Evolutionary conservation across 2,113 vertebrate genomes (phyloP).

Genomic region (Phoxinus phoxinus): DNA sequence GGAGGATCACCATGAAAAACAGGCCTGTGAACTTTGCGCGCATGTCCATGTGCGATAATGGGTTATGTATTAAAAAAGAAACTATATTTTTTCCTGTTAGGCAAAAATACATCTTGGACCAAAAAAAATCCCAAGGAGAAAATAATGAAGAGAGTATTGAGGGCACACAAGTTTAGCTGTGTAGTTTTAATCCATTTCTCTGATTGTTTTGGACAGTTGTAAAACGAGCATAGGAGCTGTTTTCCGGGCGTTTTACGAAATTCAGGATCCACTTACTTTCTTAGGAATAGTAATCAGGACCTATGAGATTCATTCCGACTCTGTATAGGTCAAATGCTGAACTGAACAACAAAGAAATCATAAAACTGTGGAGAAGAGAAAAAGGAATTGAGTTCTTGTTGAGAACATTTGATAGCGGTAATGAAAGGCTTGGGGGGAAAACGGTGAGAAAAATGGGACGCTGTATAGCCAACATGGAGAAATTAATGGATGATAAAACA

Average conservation of each 20-base stretch:
- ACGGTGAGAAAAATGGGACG: not conserved
- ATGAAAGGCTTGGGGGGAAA: constrained; percentile 30
- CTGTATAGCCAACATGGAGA: constrained; percentile 6
- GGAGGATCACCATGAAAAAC: not conserved
- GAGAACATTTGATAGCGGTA: constrained; percentile 28
- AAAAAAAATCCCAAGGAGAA: not conserved
- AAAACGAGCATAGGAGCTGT: not conserved
- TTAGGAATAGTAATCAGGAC: not conserved
- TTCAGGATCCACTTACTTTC: not conserved
- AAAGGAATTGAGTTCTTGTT: constrained; percentile 28
- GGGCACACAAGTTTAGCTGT: not conserved
- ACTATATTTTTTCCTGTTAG: not conserved
- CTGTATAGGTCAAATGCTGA: not conserved
- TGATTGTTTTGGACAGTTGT: constrained; percentile 2
- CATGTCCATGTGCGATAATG: not conserved
- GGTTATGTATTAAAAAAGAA: not conserved
- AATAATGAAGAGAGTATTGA: constrained; percentile 12
- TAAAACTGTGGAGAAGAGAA: constrained; percentile 3
- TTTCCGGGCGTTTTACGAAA: not conserved
- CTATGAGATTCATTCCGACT: not conserved
- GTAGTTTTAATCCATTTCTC: constrained; percentile 9
- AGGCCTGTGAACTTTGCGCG: not conserved
- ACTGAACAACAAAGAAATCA: constrained; percentile 21
- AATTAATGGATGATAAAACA: constrained; percentile 40
- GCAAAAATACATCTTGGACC: not conserved